Base-by-base conservation (phyloP, 2,797 vertebrate genomes). In the Enteromius anoplus region DNA sequence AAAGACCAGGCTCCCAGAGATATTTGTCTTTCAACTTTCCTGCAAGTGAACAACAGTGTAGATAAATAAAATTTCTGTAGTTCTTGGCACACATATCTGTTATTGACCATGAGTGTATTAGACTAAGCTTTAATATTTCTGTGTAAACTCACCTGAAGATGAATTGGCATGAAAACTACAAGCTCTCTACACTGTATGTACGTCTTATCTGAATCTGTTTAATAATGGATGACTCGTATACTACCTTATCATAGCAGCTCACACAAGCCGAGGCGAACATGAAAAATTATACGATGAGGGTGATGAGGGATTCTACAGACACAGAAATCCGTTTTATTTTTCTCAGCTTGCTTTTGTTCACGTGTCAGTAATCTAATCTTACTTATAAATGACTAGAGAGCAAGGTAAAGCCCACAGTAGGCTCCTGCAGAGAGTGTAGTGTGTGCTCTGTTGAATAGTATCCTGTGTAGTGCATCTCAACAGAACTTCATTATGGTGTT, bases 331-430 rank as follows among this genome's bases (percentile, higher is more conserved):
- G 37, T 72, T 80, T 83, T 42, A 83, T 62, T 68, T 58, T 76
- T 23, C 81, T 51, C 47, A 3, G 60, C 40, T 69, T 80, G 34
- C 62, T 69, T 58, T 47, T 83, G 78, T 88, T 86, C 76, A 69
- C 80, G 37, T 81, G 78, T 88, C 78, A 78, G 91, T 90, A 89
- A 93, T 90, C 37, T 37, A 89, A 92, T 90, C 88, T 26, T 81
- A 26, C 23, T 81, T 88, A 85, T 90, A 89, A 90, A 92, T 89
- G 86, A 89, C 70, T 60, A 78, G 72, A 75, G 71, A 78, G 78
- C 78, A 83, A 83, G 58, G 87, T 87, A 88, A 84, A 75, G 64
- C 88, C 85, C 75, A 60, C 85, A 88, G 82, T 84, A 84, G 8
- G 21, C 11, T 77, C 49, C 47, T 69, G 51, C 65, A 55, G 47